These are phyloP conservation scores for Coregonus ussuriensis DNA, from an alignment of 2,797 vertebrate genomes.

Conservation along the genomic window DNA sequence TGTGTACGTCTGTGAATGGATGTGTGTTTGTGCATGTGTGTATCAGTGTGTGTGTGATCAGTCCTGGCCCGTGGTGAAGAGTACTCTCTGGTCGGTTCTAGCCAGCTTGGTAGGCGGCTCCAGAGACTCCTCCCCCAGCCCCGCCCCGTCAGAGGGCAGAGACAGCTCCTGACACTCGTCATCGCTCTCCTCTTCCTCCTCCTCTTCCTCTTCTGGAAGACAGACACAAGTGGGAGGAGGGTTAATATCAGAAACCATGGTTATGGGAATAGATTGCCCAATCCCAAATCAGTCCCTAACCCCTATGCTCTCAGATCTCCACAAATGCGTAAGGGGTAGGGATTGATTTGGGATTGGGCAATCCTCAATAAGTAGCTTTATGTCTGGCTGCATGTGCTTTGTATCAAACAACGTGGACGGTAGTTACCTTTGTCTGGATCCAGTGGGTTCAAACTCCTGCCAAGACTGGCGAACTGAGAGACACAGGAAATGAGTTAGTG, in stretches of 20 bases:
- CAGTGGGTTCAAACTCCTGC: constrained; percentile 83
- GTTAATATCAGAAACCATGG: neutral
- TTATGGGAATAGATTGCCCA: neutral
- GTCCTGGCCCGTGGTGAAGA: constrained; percentile 79
- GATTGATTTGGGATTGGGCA: neutral
- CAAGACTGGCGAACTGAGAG: constrained; percentile 87
- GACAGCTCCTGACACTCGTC: constrained; percentile 87
- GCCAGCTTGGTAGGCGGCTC: constrained; percentile 89
- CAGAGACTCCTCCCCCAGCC: constrained; percentile 82
- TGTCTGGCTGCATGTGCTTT: neutral
- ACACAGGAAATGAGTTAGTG: constrained; percentile 33
- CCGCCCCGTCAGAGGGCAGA: constrained; percentile 70
- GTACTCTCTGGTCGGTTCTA: constrained; percentile 83
- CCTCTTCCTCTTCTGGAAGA: constrained; percentile 87
- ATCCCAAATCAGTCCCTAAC: neutral
- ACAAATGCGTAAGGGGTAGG: neutral
- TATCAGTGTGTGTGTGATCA: constrained; percentile 46
- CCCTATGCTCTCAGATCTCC: neutral
- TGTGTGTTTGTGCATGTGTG: constrained; percentile 13
- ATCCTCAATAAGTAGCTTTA: neutral
- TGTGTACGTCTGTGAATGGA: constrained; percentile 14
- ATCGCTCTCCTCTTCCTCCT: constrained; percentile 91
- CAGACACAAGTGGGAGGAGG: constrained; percentile 18
- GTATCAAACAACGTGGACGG: neutral
- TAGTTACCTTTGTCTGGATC: constrained; percentile 90